Evolutionary conservation across 2,113 vertebrate genomes (phyloP).

Genomic region (Mola mola): DNA sequence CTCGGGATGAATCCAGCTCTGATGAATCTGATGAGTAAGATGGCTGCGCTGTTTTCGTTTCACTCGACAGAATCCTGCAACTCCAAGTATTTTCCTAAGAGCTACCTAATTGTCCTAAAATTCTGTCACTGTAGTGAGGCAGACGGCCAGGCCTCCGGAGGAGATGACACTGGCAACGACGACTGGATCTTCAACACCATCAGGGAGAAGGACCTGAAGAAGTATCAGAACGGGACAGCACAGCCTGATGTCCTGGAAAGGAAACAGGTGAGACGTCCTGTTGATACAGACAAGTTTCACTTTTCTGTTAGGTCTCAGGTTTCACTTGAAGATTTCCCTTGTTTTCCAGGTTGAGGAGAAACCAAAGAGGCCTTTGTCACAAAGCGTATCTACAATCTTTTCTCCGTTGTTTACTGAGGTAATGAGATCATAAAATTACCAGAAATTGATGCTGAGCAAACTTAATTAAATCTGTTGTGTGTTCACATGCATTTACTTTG

Average conservation of each 20-base stretch:
- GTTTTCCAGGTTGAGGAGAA: slow-evolving; percentile 82
- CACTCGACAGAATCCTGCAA: too few relatives aligned
- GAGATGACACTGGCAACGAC: slow-evolving; percentile 79
- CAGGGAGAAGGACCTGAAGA: slow-evolving; percentile 86
- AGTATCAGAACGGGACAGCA: slow-evolving; percentile 85
- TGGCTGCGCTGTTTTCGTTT: background rate
- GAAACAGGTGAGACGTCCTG: slow-evolving; percentile 74
- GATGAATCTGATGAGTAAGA: slow-evolving; percentile 92
- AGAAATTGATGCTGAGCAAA: background rate
- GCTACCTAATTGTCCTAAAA: background rate
- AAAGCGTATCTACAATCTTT: slow-evolving; percentile 92
- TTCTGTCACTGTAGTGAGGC: slow-evolving; percentile 82
- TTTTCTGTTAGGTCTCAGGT: too few relatives aligned
- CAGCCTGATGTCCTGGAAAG: slow-evolving; percentile 80
- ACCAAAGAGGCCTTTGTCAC: slow-evolving; percentile 89
- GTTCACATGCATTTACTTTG: background rate
- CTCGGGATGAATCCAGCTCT: slow-evolving; percentile 88
- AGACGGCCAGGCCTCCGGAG: slow-evolving; percentile 87
- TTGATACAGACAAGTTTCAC: background rate
- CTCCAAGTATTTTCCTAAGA: too few relatives aligned
- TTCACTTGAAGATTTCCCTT: slow-evolving; percentile 2
- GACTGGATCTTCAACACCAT: slow-evolving; percentile 94
- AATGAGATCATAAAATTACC: slow-evolving; percentile 42
- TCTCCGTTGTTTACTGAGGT: slow-evolving; percentile 95
- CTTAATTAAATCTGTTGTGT: background rate